A percentile compares a stretch with the other conserved stretches of the same genome.
These are phyloP conservation scores for Platycercus adscitus DNA, from an alignment of 2,113 vertebrate genomes.

Conservation along the genomic window DNA sequence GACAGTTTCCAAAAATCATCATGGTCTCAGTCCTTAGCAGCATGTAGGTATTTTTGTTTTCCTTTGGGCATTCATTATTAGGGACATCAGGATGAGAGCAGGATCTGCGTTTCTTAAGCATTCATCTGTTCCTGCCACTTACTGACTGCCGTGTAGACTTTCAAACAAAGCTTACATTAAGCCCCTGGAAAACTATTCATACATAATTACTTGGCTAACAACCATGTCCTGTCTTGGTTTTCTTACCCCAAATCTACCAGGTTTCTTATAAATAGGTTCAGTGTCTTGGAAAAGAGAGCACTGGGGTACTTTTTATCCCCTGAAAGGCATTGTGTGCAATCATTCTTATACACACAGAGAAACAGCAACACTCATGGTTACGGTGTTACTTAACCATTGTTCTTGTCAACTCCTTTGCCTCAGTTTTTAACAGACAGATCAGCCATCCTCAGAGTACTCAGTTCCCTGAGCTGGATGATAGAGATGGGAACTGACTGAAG, in stretches of 20 bases:
- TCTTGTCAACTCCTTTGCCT: not conserved
- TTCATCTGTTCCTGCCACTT: not conserved
- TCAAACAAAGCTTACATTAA: not conserved
- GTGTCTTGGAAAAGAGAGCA: not conserved
- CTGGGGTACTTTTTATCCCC: not conserved
- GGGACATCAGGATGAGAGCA: not conserved
- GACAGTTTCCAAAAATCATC: not conserved
- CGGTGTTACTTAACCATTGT: not conserved
- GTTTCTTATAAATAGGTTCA: not conserved
- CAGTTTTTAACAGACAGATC: not conserved
- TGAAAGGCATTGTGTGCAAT: not conserved
- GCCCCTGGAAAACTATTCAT: not conserved
- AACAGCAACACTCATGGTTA: not conserved
- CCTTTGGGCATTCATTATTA: not conserved
- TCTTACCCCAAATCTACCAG: not conserved
- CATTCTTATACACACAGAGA: not conserved
- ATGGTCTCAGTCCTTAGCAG: not conserved
- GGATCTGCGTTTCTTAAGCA: not conserved
- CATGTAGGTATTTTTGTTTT: not conserved
- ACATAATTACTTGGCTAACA: not conserved
- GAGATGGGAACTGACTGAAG: not conserved
- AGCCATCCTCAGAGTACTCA: not conserved
- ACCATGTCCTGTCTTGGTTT: not conserved
- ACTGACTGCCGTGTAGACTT: not conserved
- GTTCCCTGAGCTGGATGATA: not conserved